Conservation (phyloP, 2,888 invertebrate species). For the Maniola hyperantus region DNA sequence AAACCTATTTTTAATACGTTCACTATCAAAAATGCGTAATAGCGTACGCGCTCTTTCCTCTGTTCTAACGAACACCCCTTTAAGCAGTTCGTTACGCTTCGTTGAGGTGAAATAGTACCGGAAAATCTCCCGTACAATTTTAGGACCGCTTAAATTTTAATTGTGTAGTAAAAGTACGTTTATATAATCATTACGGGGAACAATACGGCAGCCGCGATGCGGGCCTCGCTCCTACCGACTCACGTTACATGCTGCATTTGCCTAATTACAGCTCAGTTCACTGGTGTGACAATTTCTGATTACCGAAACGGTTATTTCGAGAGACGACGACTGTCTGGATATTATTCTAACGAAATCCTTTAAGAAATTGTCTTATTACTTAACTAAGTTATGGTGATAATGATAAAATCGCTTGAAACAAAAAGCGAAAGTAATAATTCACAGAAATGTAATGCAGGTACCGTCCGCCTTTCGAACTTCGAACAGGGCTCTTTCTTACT, state of each 20-base stretch:
- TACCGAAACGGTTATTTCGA: conserved; percentile 67
- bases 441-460: conserved; percentile 52
- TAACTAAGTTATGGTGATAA: conserved; percentile 15
- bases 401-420: conserved; percentile 16
- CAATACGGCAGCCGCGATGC: conserved; percentile 58
- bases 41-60: conserved; percentile 41
- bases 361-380: conserved; percentile 15
- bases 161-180: conserved; percentile 78
- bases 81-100: conserved; percentile 60
- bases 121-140: conserved; percentile 70
- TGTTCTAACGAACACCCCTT: conserved; percentile 53
- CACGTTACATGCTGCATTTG: conserved; percentile 77
- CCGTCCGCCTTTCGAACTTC: conserved; percentile 58
- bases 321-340: conserved; percentile 52
- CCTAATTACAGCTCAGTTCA: conserved; percentile 75
- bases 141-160: conserved; percentile 79
- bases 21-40: conserved; percentile 21
- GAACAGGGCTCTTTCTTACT: conserved; percentile 60
- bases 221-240: conserved; percentile 44
- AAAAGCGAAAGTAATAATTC: conserved; percentile 48
- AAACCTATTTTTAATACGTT: conserved; percentile 2
- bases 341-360: conserved; percentile 35
- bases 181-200: conserved; percentile 78
- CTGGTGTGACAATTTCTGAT: conserved; percentile 74
- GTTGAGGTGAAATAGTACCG: conserved; percentile 68